Evolutionary conservation across 2,888 invertebrate genomes (phyloP).

Genomic region (Phalera bucephala): DNA sequence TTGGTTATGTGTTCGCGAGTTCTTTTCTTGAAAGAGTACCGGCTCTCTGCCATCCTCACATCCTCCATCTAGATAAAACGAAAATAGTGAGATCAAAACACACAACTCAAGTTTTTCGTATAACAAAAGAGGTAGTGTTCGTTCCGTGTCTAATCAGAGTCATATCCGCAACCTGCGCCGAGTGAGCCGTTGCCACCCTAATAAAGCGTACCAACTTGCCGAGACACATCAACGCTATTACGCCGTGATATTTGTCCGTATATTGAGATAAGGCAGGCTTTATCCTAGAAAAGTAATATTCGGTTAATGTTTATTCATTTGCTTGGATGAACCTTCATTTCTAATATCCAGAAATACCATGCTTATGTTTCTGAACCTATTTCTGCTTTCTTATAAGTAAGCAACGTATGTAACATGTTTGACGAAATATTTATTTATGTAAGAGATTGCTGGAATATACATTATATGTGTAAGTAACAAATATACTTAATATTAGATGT

Average conservation of each 20-base stretch:
- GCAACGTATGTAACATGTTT: too few relatives aligned
- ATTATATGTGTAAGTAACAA: too few relatives aligned
- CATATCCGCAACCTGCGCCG: conserved; percentile 13
- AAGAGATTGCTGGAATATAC: too few relatives aligned
- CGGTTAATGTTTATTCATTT: conserved; percentile 4
- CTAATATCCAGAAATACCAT: not conserved
- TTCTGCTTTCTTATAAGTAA: too few relatives aligned
- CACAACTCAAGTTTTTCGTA: not conserved
- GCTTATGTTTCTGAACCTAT: too few relatives aligned
- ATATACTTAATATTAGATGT: too few relatives aligned
- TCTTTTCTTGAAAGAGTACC: too few relatives aligned
- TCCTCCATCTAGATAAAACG: not conserved
- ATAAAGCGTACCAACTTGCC: conserved; percentile 6
- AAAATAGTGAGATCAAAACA: not conserved
- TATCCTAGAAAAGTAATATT: conserved; percentile 5
- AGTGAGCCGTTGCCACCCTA: conserved; percentile 9
- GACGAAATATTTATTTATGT: too few relatives aligned
- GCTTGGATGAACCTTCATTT: conserved; percentile 8
- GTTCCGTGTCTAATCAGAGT: conserved; percentile 12
- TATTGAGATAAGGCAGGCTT: not conserved
- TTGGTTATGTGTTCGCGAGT: too few relatives aligned
- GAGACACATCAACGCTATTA: conserved; percentile 2
- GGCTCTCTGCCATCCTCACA: too few relatives aligned
- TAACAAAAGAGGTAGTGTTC: too few relatives aligned
- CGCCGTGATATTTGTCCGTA: conserved; percentile 3